Evolutionary conservation across 2,797 vertebrate genomes (phyloP).

Genomic region (Holocentrus rufus): DNA sequence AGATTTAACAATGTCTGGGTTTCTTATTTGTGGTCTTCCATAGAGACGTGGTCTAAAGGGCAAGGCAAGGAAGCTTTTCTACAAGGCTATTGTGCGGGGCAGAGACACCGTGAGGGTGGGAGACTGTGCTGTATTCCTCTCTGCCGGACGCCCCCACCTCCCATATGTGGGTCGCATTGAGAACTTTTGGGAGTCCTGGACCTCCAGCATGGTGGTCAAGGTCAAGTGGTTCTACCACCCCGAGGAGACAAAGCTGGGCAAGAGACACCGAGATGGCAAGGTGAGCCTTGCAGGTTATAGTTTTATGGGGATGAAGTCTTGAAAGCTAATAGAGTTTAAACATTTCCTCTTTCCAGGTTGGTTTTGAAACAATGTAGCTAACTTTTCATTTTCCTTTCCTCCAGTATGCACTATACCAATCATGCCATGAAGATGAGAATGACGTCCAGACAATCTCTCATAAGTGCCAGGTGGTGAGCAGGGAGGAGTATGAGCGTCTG

Average conservation of each 20-base stretch:
- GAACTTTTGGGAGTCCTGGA: slow-evolving; percentile 99
- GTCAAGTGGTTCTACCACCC: slow-evolving; percentile 99
- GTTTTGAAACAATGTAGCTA: neutral
- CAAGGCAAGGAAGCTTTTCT: slow-evolving; percentile 96
- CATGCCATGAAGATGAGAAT: slow-evolving; percentile 96
- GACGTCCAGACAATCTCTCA: slow-evolving; percentile 99
- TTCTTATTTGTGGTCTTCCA: slow-evolving; percentile 44
- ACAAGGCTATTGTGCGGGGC: slow-evolving; percentile 95
- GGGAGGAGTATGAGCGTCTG: slow-evolving; percentile 96
- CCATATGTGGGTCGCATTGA: slow-evolving; percentile 97
- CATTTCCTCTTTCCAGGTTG: neutral
- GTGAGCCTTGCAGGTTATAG: slow-evolving; percentile 50
- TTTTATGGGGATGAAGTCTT: neutral
- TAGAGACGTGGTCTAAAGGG: slow-evolving; percentile 96
- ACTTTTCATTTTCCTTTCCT: slow-evolving; percentile 11
- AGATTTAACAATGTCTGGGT: neutral
- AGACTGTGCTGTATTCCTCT: slow-evolving; percentile 97
- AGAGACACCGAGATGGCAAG: slow-evolving; percentile 91
- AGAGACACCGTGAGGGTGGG: slow-evolving; percentile 92
- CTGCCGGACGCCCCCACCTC: slow-evolving; percentile 92
- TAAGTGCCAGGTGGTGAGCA: slow-evolving; percentile 96
- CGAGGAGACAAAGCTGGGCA: slow-evolving; percentile 95
- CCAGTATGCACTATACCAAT: slow-evolving; percentile 97
- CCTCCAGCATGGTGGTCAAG: slow-evolving; percentile 96
- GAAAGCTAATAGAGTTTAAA: neutral